Evolutionary conservation across 2,888 invertebrate species (phyloP).

Genomic region (Chalcis sispes): DNA sequence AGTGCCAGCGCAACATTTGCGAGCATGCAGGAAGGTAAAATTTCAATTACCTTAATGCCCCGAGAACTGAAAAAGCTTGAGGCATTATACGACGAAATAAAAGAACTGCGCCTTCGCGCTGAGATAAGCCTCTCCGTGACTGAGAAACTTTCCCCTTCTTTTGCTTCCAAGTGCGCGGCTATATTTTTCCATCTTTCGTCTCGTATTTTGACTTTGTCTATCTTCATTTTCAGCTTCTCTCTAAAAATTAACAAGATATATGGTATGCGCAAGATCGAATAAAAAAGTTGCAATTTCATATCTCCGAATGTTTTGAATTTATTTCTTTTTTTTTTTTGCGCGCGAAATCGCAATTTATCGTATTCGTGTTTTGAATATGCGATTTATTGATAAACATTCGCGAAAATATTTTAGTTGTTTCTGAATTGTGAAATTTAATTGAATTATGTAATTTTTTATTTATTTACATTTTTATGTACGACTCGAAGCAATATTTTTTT

Average conservation of each 20-base stretch:
- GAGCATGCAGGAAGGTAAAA: slow-evolving; percentile 39
- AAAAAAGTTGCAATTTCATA: slow-evolving; percentile 46
- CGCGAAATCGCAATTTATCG: slow-evolving; percentile 36
- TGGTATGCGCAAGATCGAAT: slow-evolving; percentile 42
- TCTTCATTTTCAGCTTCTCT: not conserved
- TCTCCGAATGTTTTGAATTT: slow-evolving; percentile 47
- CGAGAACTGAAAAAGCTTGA: slow-evolving; percentile 39
- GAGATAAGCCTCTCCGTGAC: slow-evolving; percentile 50
- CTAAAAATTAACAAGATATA: slow-evolving; percentile 37
- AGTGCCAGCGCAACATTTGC: slow-evolving; percentile 23
- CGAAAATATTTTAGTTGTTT: too few species aligned
- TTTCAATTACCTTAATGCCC: slow-evolving; percentile 54
- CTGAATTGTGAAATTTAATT: too few species aligned
- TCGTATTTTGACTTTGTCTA: not conserved
- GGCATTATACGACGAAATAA: slow-evolving; percentile 32
- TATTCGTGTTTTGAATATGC: too few species aligned
- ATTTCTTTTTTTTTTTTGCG: too few species aligned
- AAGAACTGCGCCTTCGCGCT: slow-evolving; percentile 41
- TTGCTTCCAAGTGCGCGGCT: not conserved
- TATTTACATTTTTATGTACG: too few species aligned
- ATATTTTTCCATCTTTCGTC: too few species aligned
- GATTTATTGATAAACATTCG: too few species aligned
- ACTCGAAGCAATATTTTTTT: too few species aligned
- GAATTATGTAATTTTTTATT: too few species aligned
- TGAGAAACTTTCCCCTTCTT: slow-evolving; percentile 39